Conservation (phyloP, 2,113 vertebrate genomes). For the Phoxinus phoxinus region DNA sequence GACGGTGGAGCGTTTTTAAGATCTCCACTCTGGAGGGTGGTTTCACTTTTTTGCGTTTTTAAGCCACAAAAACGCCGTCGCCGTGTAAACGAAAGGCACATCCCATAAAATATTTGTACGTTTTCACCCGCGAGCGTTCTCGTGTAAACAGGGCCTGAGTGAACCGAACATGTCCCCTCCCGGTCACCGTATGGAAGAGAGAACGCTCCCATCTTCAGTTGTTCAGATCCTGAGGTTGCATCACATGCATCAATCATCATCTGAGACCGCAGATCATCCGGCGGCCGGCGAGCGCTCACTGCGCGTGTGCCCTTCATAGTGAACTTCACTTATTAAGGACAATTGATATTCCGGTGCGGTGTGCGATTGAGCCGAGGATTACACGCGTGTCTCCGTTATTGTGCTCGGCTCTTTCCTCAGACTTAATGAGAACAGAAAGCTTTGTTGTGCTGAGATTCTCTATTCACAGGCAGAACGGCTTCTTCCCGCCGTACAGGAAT, state of each 20-base stretch:
- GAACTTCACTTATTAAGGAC: constrained; percentile 75
- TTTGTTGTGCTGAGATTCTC: constrained; percentile 73
- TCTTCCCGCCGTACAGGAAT: constrained; percentile 75
- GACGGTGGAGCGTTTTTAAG: too few species aligned
- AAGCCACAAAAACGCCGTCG: too few species aligned
- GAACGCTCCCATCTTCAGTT: too few species aligned
- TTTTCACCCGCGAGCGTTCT: too few species aligned
- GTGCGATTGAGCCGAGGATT: constrained; percentile 77
- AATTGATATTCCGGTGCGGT: constrained; percentile 78
- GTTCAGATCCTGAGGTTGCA: too few species aligned
- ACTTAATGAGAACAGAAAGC: constrained; percentile 63
- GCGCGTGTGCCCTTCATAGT: constrained; percentile 69
- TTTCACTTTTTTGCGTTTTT: too few species aligned
- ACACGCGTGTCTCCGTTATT: constrained; percentile 75
- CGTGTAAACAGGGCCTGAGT: too few species aligned
- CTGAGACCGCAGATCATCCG: background rate
- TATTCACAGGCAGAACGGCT: constrained; percentile 78
- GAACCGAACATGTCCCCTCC: too few species aligned
- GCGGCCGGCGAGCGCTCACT: background rate
- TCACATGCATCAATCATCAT: background rate
- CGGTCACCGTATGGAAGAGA: too few species aligned
- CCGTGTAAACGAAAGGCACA: too few species aligned
- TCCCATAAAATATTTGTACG: too few species aligned
- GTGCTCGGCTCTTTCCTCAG: constrained; percentile 69
- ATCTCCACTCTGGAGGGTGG: too few species aligned